Percentiles rank a stretch among this genome's conserved stretches.
Evolutionary conservation across 2,888 invertebrate species (phyloP).

Genomic region (Orthosia gracilis): DNA sequence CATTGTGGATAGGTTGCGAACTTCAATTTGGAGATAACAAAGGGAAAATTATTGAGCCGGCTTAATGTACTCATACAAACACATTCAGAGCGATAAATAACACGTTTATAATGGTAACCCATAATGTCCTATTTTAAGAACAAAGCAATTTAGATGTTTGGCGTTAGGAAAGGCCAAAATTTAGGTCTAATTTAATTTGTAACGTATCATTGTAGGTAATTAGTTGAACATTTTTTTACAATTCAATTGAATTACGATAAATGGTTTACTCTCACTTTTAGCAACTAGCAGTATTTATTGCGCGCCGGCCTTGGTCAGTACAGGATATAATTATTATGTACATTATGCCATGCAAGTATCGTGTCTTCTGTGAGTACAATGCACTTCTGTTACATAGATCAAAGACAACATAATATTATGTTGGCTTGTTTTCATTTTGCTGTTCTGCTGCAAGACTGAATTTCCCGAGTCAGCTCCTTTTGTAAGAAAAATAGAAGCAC

Average conservation of each 20-base stretch:
- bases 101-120: conserved; percentile 39
- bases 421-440: conserved; percentile 25
- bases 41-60: conserved; percentile 64
- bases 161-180: conserved; percentile 5
- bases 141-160: conserved; percentile 29
- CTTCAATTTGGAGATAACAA: conserved; percentile 70
- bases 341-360: conserved; percentile 43
- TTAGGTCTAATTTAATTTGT: conserved; percentile 4
- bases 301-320: conserved; percentile 55
- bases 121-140: conserved; percentile 40
- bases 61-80: conserved; percentile 49
- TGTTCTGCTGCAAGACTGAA: background rate
- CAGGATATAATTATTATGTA: conserved; percentile 60
- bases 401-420: conserved; percentile 9
- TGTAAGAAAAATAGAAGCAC: conserved; percentile 8
- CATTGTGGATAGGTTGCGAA: conserved; percentile 47
- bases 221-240: conserved; percentile 3
- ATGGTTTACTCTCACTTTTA: conserved; percentile 57
- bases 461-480: background rate
- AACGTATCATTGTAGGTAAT: background rate
- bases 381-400: conserved; percentile 25
- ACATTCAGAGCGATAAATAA: conserved; percentile 53
- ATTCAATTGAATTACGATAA: conserved; percentile 24
- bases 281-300: conserved; percentile 35
- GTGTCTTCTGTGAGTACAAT: conserved; percentile 40